phyloP scores from a whole-genome alignment of 2,113 vertebrate species.

The Baryphthengus martii region DNA sequence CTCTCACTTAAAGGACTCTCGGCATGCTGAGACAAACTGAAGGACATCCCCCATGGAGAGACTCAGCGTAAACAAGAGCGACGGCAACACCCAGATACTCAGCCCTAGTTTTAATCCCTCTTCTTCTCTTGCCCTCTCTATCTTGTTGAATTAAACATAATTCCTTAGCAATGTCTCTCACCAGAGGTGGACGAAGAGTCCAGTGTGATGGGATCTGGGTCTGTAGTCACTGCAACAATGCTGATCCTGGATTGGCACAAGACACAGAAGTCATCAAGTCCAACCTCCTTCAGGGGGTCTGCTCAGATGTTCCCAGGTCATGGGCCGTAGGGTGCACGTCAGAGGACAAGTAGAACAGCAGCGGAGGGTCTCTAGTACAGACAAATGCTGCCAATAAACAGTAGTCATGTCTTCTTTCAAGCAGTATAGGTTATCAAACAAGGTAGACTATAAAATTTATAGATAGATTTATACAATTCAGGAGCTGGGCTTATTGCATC shows the following conservation, averaged over 20 bases:
- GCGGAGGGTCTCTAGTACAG: not conserved
- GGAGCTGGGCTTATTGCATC: not conserved
- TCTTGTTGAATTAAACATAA: not conserved
- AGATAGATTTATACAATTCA: not conserved
- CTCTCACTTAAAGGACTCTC: constrained; percentile 10
- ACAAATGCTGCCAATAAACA: not conserved
- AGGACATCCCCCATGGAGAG: not conserved
- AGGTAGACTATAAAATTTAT: not conserved
- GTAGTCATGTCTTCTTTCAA: not conserved
- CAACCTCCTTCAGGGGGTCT: not conserved
- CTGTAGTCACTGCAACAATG: not conserved
- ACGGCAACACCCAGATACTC: not conserved
- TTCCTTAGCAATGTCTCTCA: not conserved
- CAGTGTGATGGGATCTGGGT: not conserved
- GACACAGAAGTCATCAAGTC: not conserved
- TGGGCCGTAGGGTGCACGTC: accelerated
- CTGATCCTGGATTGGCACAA: not conserved
- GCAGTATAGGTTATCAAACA: not conserved
- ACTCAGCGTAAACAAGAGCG: not conserved
- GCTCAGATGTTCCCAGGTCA: not conserved
- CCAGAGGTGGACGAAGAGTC: not conserved
- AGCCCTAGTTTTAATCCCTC: not conserved
- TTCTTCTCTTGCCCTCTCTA: not conserved
- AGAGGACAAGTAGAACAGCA: not conserved
- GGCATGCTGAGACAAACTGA: not conserved